Conservation (phyloP, 2,888 invertebrate species). For the Zootermopsis nevadensis region DNA sequence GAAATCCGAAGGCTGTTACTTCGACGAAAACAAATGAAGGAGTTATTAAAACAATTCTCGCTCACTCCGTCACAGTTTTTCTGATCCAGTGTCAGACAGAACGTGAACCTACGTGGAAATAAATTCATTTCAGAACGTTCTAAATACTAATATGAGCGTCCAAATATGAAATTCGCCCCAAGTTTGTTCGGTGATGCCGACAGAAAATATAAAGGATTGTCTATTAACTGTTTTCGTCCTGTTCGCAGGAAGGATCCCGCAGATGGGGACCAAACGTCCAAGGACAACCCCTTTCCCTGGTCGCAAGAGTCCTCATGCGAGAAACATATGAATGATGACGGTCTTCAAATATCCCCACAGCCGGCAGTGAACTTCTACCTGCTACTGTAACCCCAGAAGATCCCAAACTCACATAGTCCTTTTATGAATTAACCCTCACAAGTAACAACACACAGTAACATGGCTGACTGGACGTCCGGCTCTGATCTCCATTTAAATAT, state of each 20-base stretch:
- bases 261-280: conserved; percentile 51
- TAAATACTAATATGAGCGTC: too few species aligned
- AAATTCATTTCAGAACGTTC: too few species aligned
- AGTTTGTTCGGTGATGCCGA: too few species aligned
- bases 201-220: too few species aligned
- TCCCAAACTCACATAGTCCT: background rate
- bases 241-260: conserved; percentile 51
- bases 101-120: too few species aligned
- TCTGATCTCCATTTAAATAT: background rate
- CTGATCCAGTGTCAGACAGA: too few species aligned
- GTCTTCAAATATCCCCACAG: background rate
- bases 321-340: conserved; percentile 30
- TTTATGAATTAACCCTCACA: background rate
- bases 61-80: too few species aligned
- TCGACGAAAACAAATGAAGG: too few species aligned
- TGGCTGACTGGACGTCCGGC: background rate
- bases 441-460: background rate
- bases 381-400: background rate
- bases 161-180: too few species aligned
- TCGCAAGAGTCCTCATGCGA: conserved; percentile 44
- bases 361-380: background rate
- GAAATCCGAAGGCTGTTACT: too few species aligned
- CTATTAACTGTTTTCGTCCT: background rate
- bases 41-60: too few species aligned
- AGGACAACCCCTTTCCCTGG: conserved; percentile 44